Evolutionary conservation across 2,113 vertebrate genomes (phyloP).

Genomic region (Rhea americana): DNA sequence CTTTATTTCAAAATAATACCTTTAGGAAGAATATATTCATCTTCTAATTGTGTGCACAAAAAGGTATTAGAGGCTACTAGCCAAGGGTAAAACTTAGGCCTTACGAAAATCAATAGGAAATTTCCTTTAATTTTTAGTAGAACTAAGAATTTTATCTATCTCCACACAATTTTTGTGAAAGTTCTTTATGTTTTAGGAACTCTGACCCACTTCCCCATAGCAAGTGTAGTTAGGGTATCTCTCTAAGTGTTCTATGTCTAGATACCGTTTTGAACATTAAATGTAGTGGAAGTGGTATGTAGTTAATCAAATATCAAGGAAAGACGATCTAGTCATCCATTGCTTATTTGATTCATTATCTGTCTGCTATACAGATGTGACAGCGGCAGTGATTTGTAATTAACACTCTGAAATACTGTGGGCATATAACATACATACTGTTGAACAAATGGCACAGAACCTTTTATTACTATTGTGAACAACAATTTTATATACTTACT

Average conservation of each 20-base stretch:
- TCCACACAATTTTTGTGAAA: neutral
- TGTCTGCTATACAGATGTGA: neutral
- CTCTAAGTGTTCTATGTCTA: neutral
- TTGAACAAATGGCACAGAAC: neutral
- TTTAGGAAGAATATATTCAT: neutral
- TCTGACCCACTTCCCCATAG: neutral
- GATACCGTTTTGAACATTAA: neutral
- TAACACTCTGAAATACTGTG: neutral
- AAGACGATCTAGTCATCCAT: neutral
- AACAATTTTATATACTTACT: neutral
- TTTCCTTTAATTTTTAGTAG: neutral
- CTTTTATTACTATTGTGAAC: neutral
- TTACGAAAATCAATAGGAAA: neutral
- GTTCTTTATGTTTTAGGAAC: neutral
- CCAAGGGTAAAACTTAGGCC: neutral
- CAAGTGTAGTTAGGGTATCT: fast-evolving
- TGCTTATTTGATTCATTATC: neutral
- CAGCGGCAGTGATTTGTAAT: neutral
- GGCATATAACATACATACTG: neutral
- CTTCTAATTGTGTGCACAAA: neutral
- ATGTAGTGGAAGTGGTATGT: neutral
- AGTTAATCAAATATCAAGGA: neutral
- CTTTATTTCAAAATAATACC: neutral
- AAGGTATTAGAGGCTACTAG: neutral
- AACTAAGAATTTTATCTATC: neutral